Conservation (phyloP, 2,113 vertebrate genomes). For the Panthera tigris region DNA sequence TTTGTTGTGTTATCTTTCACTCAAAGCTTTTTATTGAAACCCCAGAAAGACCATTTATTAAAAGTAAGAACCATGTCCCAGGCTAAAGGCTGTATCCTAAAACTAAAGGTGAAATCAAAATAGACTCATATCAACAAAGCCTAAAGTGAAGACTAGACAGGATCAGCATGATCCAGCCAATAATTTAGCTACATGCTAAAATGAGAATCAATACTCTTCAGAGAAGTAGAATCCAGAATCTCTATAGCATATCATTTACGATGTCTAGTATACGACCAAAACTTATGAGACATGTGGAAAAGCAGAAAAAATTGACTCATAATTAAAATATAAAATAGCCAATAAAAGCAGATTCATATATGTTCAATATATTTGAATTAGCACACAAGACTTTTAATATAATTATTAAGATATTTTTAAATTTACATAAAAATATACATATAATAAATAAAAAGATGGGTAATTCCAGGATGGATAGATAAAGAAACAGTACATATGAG, state of each 20-base stretch:
- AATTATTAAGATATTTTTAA: background rate
- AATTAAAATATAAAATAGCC: background rate
- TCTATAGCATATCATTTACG: background rate
- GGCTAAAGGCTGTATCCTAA: background rate
- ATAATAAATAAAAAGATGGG: background rate
- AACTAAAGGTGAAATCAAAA: background rate
- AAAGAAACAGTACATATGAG: background rate
- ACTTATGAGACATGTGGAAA: background rate
- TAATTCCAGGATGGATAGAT: background rate
- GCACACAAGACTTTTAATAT: background rate
- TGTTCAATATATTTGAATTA: background rate
- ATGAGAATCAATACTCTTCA: background rate
- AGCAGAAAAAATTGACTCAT: background rate
- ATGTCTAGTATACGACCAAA: background rate
- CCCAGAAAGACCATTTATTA: background rate
- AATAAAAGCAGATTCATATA: background rate
- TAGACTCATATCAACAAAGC: background rate
- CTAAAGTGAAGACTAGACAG: background rate
- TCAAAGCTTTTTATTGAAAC: background rate
- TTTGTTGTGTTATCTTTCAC: background rate
- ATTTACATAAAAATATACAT: background rate
- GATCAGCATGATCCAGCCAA: background rate
- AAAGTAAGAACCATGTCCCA: background rate
- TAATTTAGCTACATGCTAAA: background rate
- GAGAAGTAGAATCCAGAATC: background rate